Conservation (phyloP, 2,113 vertebrate genomes). For the Mobula hypostoma region DNA sequence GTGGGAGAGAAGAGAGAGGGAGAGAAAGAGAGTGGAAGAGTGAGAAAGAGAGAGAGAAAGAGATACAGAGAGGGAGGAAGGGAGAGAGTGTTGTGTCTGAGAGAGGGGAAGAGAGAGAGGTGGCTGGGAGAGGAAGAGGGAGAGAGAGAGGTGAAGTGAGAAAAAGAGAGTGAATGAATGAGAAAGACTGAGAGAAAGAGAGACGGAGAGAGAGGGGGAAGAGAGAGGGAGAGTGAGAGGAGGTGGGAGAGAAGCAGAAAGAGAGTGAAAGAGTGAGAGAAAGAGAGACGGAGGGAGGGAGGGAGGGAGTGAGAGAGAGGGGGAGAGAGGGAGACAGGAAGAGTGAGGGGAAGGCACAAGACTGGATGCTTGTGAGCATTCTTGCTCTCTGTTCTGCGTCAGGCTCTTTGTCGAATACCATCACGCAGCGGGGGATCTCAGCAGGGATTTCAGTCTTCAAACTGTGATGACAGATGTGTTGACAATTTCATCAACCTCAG, state of each 20-base stretch:
- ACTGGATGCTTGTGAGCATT: not conserved
- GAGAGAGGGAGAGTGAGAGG: not conserved
- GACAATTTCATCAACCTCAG: conserved; percentile 27
- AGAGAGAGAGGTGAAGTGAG: conserved; percentile 20
- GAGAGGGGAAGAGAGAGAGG: conserved; percentile 36
- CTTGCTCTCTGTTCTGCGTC: conserved; percentile 14
- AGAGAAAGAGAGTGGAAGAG: no score
- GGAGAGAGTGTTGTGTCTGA: no score
- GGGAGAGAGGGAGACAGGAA: not conserved
- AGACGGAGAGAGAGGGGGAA: not conserved
- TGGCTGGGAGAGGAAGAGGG: not conserved
- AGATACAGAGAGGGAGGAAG: no score
- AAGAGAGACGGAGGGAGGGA: not conserved
- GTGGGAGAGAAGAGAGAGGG: no score
- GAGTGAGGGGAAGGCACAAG: conserved; percentile 8
- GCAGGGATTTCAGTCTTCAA: conserved; percentile 1
- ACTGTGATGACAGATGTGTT: conserved; percentile 31
- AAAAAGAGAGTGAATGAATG: conserved; percentile 35
- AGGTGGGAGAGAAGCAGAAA: no score
- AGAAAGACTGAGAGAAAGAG: not conserved
- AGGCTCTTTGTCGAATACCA: conserved; percentile 13
- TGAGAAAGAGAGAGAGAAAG: no score
- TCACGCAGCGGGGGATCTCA: not conserved
- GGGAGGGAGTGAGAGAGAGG: not conserved
- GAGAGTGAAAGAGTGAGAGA: no score